These are phyloP conservation scores for Aphyosemion australe DNA, from an alignment of 2,113 vertebrate genomes.

Conservation along the genomic window DNA sequence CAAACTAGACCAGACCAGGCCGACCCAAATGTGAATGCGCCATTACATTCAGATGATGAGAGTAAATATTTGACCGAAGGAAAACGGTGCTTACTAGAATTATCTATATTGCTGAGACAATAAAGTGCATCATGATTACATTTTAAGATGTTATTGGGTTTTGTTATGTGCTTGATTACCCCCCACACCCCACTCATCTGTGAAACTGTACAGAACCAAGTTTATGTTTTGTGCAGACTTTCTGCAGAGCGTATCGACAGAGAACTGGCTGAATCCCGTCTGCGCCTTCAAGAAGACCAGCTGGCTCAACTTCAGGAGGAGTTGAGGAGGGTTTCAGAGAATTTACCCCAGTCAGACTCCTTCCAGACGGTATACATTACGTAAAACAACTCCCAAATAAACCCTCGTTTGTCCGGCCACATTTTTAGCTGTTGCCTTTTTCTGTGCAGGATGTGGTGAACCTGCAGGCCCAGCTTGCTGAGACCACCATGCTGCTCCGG, in stretches of 20 bases:
- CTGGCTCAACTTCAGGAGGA: slow-evolving; percentile 82
- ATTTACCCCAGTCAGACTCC: slow-evolving; percentile 45
- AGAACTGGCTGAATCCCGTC: slow-evolving; percentile 66
- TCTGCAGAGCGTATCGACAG: slow-evolving; percentile 65
- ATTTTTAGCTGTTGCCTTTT: neutral
- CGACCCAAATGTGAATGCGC: no score
- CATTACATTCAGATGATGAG: no score
- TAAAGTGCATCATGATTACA: no score
- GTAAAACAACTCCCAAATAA: neutral
- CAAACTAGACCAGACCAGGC: no score
- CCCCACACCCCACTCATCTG: no score
- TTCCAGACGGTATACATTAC: slow-evolving; percentile 58
- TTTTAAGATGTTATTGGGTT: no score
- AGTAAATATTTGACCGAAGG: no score
- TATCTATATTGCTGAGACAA: no score
- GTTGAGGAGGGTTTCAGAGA: slow-evolving; percentile 77
- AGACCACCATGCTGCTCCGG: slow-evolving; percentile 76
- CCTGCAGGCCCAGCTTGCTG: slow-evolving; percentile 84
- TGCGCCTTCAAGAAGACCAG: slow-evolving; percentile 80
- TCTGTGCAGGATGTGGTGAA: slow-evolving; percentile 82
- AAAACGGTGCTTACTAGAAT: no score
- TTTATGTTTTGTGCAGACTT: slow-evolving; percentile 58
- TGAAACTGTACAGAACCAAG: no score
- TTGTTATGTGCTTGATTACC: no score
- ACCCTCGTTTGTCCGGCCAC: no score